Evolutionary conservation across 2,113 vertebrate species (phyloP).

Genomic region (Maylandia zebra): DNA sequence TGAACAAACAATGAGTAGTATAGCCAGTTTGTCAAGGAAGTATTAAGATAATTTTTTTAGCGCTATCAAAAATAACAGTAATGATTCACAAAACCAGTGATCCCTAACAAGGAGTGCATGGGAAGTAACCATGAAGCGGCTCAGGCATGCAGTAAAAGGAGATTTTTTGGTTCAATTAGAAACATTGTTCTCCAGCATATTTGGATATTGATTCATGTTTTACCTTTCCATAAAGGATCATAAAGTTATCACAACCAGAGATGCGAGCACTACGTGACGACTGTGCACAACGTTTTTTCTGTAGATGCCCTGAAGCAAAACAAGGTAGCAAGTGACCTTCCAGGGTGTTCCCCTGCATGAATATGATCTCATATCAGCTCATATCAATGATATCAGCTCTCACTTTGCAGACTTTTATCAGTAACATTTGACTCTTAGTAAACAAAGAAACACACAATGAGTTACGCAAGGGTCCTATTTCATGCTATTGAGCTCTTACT

Average conservation of each 20-base stretch:
- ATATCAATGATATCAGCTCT: neutral
- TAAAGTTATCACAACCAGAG: neutral
- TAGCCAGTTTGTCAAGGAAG: neutral
- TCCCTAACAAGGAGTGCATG: neutral
- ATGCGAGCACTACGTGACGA: neutral
- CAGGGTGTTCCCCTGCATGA: neutral
- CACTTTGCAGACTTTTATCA: neutral
- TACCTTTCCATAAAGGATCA: neutral
- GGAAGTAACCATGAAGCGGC: neutral
- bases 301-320: neutral
- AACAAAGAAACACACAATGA: neutral
- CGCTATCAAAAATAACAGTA: neutral
- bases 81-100: neutral
- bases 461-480: neutral
- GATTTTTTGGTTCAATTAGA: neutral
- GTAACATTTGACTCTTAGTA: neutral
- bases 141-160: neutral
- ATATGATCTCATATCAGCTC: neutral
- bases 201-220: neutral
- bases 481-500: neutral
- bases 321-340: neutral
- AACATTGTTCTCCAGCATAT: neutral
- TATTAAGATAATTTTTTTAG: neutral
- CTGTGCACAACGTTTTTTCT: neutral
- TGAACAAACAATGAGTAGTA: neutral